Evolutionary conservation across 2,888 invertebrate genomes (phyloP).

Genomic region (Chymomyza amoena): DNA sequence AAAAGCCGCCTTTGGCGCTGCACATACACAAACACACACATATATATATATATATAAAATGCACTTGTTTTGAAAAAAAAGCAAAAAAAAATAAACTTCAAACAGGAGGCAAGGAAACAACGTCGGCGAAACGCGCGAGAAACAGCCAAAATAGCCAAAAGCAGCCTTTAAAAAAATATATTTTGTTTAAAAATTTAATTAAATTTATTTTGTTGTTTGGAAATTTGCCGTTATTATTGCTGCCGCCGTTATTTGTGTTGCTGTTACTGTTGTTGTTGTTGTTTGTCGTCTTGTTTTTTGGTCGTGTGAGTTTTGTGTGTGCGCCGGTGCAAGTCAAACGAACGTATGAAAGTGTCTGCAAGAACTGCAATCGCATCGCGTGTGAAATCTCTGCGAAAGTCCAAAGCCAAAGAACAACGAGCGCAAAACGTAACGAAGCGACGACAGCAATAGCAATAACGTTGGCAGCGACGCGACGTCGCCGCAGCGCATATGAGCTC

Average conservation of each 20-base stretch:
- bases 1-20: background rate
- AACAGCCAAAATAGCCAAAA: background rate
- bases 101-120: background rate
- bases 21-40: constrained; percentile 1
- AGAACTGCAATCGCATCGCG: constrained; percentile 78
- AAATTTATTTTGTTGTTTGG: too few species aligned
- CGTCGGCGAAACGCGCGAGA: constrained; percentile 22
- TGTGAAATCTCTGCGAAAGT: constrained; percentile 78
- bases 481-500: background rate
- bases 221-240: background rate
- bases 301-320: constrained; percentile 14
- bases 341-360: constrained; percentile 78
- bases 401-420: constrained; percentile 71
- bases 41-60: constrained; percentile 4
- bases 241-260: background rate
- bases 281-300: background rate
- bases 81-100: constrained; percentile 1
- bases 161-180: background rate
- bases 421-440: constrained; percentile 32
- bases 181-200: too few species aligned
- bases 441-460: constrained; percentile 2
- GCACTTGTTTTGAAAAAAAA: constrained; percentile 26
- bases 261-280: background rate
- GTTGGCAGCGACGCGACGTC: background rate
- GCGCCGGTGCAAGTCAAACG: constrained; percentile 75